Conservation (phyloP, 2,797 vertebrate genomes). For the Meriones psammophilus region DNA sequence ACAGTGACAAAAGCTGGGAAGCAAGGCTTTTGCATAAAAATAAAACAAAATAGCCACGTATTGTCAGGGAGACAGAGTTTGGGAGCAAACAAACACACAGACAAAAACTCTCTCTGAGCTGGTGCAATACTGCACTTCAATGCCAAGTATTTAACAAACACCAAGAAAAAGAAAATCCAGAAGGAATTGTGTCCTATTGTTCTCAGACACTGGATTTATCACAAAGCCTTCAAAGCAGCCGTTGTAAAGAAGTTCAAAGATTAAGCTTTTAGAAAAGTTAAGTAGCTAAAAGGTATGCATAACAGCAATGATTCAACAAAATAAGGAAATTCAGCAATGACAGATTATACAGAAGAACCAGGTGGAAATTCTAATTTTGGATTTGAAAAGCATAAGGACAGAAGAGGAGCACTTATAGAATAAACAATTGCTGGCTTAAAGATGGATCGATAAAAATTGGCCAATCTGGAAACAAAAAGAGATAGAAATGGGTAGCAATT, state of each 20-base stretch:
- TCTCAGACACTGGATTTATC: not conserved
- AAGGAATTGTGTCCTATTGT: not conserved
- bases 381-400: not conserved
- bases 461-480: not conserved
- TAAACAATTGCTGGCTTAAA: not conserved
- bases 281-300: not conserved
- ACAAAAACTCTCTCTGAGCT: not conserved
- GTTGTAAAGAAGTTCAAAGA: constrained; percentile 38
- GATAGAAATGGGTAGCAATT: not conserved
- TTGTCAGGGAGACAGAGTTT: not conserved
- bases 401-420: not conserved
- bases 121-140: not conserved
- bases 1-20: not conserved
- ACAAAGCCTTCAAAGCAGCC: constrained; percentile 47
- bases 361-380: not conserved
- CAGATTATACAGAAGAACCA: not conserved
- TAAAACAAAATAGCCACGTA: not conserved
- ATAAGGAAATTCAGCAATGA: not conserved
- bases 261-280: constrained; percentile 21
- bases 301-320: not conserved
- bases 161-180: not conserved
- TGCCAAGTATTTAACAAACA: constrained; percentile 22
- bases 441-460: not conserved
- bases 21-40: constrained; percentile 15
- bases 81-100: not conserved